Conservation (phyloP, 2,113 vertebrate species). For the Ictalurus furcatus region DNA sequence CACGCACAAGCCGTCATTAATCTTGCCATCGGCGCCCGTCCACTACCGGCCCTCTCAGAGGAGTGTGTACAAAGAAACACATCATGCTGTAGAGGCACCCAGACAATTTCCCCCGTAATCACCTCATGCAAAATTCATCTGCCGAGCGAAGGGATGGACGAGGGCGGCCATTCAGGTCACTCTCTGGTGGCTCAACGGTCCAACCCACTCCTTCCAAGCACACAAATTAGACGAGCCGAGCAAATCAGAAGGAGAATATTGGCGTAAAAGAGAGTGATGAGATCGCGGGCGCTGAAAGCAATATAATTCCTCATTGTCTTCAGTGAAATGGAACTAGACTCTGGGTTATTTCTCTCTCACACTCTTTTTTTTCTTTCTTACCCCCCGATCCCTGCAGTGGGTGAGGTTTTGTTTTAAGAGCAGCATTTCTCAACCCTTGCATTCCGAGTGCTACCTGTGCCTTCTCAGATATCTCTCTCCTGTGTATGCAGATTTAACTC, state of each 20-base stretch:
- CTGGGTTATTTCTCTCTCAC: constrained; percentile 28
- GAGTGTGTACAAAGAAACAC: constrained; percentile 60
- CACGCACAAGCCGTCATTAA: constrained; percentile 60
- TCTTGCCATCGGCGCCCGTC: constrained; percentile 59
- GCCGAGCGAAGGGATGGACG: constrained; percentile 47
- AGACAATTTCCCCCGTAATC: constrained; percentile 54
- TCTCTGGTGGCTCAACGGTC: constrained; percentile 26
- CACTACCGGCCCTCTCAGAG: constrained; percentile 61
- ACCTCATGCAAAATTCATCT: constrained; percentile 56
- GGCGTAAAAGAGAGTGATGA: constrained; percentile 39
- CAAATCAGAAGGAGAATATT: constrained; percentile 37
- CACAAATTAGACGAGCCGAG: constrained; percentile 47
- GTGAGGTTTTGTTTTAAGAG: constrained; percentile 22
- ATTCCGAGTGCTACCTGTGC: constrained; percentile 60
- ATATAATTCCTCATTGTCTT: constrained; percentile 54
- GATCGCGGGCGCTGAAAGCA: constrained; percentile 47
- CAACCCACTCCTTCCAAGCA: constrained; percentile 35
- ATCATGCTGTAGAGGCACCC: constrained; percentile 51
- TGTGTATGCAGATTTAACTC: constrained; percentile 66
- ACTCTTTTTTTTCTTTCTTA: too few relatives aligned
- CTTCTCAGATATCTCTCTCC: constrained; percentile 48
- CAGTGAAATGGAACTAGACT: constrained; percentile 49
- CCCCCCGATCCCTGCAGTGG: constrained; percentile 48
- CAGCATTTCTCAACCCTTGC: background rate
- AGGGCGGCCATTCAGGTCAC: background rate